Base-by-base conservation (phyloP, 2,888 invertebrate genomes). In the Axea sp. region DNA sequence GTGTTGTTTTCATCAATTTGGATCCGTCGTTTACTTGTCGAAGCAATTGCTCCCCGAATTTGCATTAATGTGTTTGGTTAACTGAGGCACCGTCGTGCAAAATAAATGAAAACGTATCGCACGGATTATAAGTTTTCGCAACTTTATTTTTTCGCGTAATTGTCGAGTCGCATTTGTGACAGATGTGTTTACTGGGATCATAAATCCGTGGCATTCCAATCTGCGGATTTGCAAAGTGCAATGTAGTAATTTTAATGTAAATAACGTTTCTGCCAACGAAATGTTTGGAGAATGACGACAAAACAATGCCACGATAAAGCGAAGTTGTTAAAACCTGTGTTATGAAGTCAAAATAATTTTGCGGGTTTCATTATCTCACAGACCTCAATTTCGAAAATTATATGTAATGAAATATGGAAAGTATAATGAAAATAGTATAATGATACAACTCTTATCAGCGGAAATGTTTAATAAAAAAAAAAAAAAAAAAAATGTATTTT, bases 31-130 rank as follows among this genome's bases (percentile, higher is more conserved):
- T 11, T 12, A n/a, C 5, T 15, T 22, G 49, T 22, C n/a, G 14
- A 22, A 26, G 31, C 55, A 49, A 72, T 72, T 64, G 57, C 55
- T 28, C 15, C 24, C 7, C 51, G 39, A 57, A 72, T 72, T 64
- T 64, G 57, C 71, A 64, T 72, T 72, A 49, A 57, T 43, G 45
- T 57, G 47, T 51, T 43, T 31, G 53, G 60, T 53, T 69, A 69
- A 60, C 55, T 35, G 69, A 53, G 69, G 55, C 35, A 22, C 30
- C 30, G 45, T 33, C 22, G 14, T 11, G 45, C 11, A 47, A 59
- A 60, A 62, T 53, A 55, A 69, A 69, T 62, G 62, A 55, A 69
- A 55, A 47, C 31, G 53, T 53, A 47, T 55, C 24, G 30, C 26
- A 11, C 17, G 62, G 53, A 69, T 62, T 62, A 62, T 53, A 30